Conservation (phyloP, 2,888 invertebrate species). For the Smittia aterrima region DNA sequence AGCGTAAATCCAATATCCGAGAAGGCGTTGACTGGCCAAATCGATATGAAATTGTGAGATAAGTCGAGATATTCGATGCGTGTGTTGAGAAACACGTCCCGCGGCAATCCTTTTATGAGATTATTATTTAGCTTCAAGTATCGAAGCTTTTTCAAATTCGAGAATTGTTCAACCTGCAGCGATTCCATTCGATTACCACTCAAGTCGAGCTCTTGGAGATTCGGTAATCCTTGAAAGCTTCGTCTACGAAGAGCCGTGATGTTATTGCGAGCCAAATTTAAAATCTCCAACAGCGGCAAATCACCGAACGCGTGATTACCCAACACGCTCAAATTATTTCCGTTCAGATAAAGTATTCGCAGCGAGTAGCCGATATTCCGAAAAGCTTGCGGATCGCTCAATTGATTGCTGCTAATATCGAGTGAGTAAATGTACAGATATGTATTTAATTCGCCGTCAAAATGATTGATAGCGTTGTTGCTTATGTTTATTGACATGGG, state of each 20-base stretch:
- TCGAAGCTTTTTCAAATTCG: constrained; percentile 69
- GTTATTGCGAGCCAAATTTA: constrained; percentile 72
- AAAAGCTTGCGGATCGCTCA: constrained; percentile 66
- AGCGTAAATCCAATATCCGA: constrained; percentile 77
- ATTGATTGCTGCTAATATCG: constrained; percentile 68
- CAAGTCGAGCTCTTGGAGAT: constrained; percentile 75
- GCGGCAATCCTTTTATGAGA: constrained; percentile 68
- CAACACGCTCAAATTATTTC: constrained; percentile 69
- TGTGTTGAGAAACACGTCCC: constrained; percentile 77
- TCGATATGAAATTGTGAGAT: constrained; percentile 71
- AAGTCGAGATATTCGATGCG: constrained; percentile 77
- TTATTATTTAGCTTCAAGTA: constrained; percentile 73
- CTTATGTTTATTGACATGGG: constrained; percentile 76
- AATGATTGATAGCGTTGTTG: constrained; percentile 57
- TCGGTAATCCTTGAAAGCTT: constrained; percentile 72
- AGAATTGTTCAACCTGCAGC: constrained; percentile 77
- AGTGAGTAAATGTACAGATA: constrained; percentile 60
- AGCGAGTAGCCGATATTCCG: constrained; percentile 63
- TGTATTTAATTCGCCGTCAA: constrained; percentile 52
- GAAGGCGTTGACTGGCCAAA: constrained; percentile 76
- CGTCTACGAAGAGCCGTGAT: constrained; percentile 69
- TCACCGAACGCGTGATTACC: constrained; percentile 74
- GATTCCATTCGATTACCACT: constrained; percentile 74
- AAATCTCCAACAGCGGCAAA: constrained; percentile 66
- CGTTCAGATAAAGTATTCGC: constrained; percentile 67